A percentile compares a stretch with the other conserved stretches of the same genome.
Evolutionary conservation across 2,113 vertebrate genomes (phyloP).

Genomic region (Pardalotus punctatus): DNA sequence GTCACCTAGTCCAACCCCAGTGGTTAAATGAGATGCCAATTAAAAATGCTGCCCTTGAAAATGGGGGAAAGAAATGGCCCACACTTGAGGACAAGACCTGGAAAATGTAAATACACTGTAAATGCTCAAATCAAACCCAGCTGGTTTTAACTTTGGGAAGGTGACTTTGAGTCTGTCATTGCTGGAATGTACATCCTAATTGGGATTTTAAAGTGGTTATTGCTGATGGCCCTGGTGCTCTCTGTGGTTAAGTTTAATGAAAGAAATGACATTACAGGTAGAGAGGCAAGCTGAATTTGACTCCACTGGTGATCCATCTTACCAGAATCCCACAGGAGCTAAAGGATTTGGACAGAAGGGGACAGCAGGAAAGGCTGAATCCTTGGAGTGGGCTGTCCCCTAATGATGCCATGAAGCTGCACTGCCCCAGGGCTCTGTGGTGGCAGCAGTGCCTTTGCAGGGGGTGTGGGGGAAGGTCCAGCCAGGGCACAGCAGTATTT

Average conservation of each 20-base stretch:
- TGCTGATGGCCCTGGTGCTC: neutral
- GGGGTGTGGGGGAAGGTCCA: neutral
- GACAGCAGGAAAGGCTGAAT: neutral
- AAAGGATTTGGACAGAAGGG: neutral
- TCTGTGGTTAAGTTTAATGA: neutral
- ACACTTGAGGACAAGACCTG: neutral
- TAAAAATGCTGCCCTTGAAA: neutral
- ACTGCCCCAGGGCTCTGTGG: rapidly evolving
- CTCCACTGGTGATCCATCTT: neutral
- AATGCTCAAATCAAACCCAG: neutral
- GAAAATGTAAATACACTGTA: neutral
- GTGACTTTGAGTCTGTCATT: neutral
- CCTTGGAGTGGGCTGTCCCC: neutral
- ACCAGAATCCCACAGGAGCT: neutral
- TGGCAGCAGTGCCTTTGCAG: neutral
- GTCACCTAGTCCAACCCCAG: neutral
- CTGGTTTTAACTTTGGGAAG: neutral
- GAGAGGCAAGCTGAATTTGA: neutral
- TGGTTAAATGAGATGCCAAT: neutral
- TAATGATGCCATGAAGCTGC: rapidly evolving
- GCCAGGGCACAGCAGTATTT: neutral
- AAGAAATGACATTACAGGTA: neutral
- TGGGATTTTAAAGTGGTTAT: neutral
- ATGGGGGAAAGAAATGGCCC: neutral
- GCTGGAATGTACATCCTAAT: neutral